A percentile compares a stretch with the other conserved stretches of the same genome.
Evolutionary conservation across 2,888 invertebrate genomes (phyloP).

Genomic region (Dichetophora obliterata): DNA sequence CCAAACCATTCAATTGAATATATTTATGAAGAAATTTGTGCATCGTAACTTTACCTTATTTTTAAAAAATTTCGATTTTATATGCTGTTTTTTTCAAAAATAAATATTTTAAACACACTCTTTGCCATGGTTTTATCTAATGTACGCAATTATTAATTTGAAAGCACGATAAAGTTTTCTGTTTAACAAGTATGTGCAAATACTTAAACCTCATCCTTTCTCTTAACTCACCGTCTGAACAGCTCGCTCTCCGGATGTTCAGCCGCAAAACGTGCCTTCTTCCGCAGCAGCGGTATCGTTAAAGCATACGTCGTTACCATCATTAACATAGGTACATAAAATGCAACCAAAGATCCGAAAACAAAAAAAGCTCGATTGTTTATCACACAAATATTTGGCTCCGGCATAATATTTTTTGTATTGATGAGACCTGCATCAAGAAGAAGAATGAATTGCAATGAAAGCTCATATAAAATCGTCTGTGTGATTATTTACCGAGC

Average conservation of each 20-base stretch:
- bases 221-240: constrained; percentile 69
- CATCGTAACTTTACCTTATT: too few relatives aligned
- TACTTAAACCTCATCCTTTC: neutral
- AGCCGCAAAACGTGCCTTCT: constrained; percentile 81
- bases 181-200: neutral
- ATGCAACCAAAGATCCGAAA: constrained; percentile 92
- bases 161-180: too few relatives aligned
- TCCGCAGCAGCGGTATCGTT: constrained; percentile 87
- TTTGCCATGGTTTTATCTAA: too few relatives aligned
- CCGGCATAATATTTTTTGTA: constrained; percentile 84
- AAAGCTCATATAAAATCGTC: constrained; percentile 26
- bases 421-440: constrained; percentile 78
- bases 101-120: too few relatives aligned
- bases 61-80: too few relatives aligned
- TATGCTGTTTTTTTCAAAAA: too few relatives aligned
- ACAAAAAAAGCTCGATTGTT: constrained; percentile 90
- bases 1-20: too few relatives aligned
- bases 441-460: constrained; percentile 15
- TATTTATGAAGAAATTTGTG: too few relatives aligned
- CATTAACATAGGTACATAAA: constrained; percentile 94
- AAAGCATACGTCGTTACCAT: constrained; percentile 94
- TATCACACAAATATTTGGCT: constrained; percentile 81
- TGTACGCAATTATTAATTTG: too few relatives aligned
- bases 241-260: constrained; percentile 76
- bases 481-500: constrained; percentile 73